Evolutionary conservation across 2,888 invertebrate species (phyloP), one percentile per base, ranked within the genome.

Genomic region (Crepidodera aurea): DNA sequence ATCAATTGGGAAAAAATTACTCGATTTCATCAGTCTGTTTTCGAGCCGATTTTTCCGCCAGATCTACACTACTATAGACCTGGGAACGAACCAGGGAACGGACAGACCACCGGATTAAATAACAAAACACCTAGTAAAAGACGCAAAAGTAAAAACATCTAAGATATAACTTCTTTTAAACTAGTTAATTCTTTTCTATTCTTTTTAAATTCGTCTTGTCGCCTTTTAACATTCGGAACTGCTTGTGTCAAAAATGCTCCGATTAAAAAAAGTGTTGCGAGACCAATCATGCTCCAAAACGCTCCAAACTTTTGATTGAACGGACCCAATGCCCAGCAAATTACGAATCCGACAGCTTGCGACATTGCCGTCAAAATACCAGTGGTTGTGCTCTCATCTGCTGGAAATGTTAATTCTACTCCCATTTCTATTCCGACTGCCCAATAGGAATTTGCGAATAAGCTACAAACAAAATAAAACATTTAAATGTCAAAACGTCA

Each of bases 341-440:
- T 60, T 25, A 71, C 6, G 42, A 72, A 74, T 32, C 76, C 76
- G 6, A 72, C 48, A 8, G 68, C 63, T 65, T 75, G 75, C 7
- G 73, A 71, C 51, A 70, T 67, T 4, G 74, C 73, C 46, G 71
- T 72, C 37, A 76, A 51, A 32, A 76, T 59, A 32, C 75, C 75
- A 10, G 73, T 70, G 6, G 74, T 70, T 10, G 74, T 75, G 44
- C 71, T 69, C 66, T 76, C 76, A 13, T 73, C 71, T 7, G 71
- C 63, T 27, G 76, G 76, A 64, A 69, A 75, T 8, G 76, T 73
- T 29, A 76, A 56, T 65, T 76, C 76, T 34, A 74, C 70, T 1
- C 73, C 75, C 27, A 74, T 53, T 63, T 75, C 75, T 54, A 72
- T 74, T 32, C 75, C 76, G 22, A 71, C 71, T 3, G 72, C 67